Base-by-base conservation (phyloP, 2,888 invertebrate genomes). In the Cecidostiba fungosa region DNA sequence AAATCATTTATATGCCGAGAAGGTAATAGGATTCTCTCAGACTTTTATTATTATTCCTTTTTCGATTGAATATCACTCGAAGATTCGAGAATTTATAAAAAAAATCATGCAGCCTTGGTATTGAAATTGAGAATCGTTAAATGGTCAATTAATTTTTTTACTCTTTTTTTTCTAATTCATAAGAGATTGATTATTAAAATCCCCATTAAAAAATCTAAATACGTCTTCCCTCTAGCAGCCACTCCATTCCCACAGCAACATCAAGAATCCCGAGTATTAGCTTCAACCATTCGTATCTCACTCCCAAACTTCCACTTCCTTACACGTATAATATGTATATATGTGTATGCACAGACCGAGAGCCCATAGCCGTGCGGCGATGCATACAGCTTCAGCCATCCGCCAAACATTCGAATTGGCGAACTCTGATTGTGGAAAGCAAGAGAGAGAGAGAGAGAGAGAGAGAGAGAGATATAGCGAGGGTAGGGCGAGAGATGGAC, bases 41-140 rank as follows among this genome's bases (percentile, higher is more conserved):
- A 23, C 29, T 29, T 50, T 39, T 74, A 74, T 74, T 74, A 74
- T 74, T 47, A n/a, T 23, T 69, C 16, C 16, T 69, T 29, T 69
- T 69, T 26, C 66, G 5, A 29, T 69, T 69, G 5, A 29, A 29
- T 14, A 69, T 32, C 14, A 26, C 12, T 16, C 14, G n/a, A 19
- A 54, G n/a, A 54, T 3, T n/a, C n/a, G 54, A 16, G n/a, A 0
- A 6, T 54, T n/a, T n/a, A 54, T 54, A 4, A n/a, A 3, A 50
- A 16, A 54, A 3, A n/a, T 1, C 8, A 12, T 1, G 6, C 6
- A 36, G 36, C 36, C 36, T 36, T 54, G 5, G 19, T 19, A 54
- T n/a, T 54, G n/a, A n/a, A 54, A 54, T 19, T n/a, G 16, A n/a
- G 5, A 54, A n/a, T 19, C 4, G n/a, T 16, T 54, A 19, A 54